These are phyloP conservation scores for Melinopterus prodromus DNA, from an alignment of 2,888 invertebrate genomes.

Conservation along the genomic window DNA sequence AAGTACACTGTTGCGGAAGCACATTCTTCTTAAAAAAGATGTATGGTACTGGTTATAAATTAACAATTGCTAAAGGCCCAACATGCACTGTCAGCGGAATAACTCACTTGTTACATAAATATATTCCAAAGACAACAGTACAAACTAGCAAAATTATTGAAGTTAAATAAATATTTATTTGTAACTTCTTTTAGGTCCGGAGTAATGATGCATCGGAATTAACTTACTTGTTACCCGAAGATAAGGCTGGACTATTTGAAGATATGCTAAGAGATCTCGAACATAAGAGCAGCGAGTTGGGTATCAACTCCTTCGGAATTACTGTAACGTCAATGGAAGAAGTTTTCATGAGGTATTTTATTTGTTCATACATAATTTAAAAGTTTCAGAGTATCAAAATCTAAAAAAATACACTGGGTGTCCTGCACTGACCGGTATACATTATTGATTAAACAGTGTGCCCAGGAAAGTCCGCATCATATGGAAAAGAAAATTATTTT, in stretches of 20 bases:
- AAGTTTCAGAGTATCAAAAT: no score
- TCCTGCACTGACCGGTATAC: no score
- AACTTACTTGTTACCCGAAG: slow-evolving; percentile 63
- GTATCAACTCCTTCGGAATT: slow-evolving; percentile 82
- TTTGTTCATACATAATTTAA: no score
- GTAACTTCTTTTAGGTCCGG: no score
- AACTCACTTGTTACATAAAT: slow-evolving; percentile 8
- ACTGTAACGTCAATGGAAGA: slow-evolving; percentile 89
- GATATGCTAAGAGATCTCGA: slow-evolving; percentile 75
- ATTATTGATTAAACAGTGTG: no score
- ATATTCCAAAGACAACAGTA: slow-evolving; percentile 47
- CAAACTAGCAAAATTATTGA: no score
- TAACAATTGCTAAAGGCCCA: slow-evolving; percentile 68
- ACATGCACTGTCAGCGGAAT: slow-evolving; percentile 57
- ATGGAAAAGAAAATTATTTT: no score
- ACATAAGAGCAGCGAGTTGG: slow-evolving; percentile 64
- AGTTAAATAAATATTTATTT: not conserved
- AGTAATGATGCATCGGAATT: no score
- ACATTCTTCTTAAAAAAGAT: slow-evolving; percentile 79
- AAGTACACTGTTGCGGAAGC: slow-evolving; percentile 78
- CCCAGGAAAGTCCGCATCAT: no score
- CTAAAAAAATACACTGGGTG: no score
- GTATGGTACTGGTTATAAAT: slow-evolving; percentile 81
- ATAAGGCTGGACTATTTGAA: slow-evolving; percentile 70
- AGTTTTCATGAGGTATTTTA: slow-evolving; percentile 67